Evolutionary conservation across 2,113 vertebrate genomes (phyloP).

Genomic region (Perca fluviatilis): DNA sequence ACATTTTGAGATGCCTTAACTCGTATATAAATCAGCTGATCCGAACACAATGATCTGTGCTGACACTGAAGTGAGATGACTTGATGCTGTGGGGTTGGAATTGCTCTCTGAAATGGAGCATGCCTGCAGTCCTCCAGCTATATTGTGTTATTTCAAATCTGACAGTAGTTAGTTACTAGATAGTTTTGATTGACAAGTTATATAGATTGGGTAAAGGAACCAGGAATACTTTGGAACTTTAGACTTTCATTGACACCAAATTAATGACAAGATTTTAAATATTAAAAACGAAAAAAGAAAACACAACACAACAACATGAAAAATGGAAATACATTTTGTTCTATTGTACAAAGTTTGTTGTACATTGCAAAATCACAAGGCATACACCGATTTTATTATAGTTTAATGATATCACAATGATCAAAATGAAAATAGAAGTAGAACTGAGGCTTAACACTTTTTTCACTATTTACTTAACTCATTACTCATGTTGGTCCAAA

Average conservation of each 20-base stretch:
- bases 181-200: neutral
- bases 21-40: conserved; percentile 15
- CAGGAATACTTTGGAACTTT: neutral
- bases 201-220: neutral
- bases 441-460: neutral
- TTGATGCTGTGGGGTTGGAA: conserved; percentile 24
- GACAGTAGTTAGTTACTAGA: neutral
- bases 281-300: neutral
- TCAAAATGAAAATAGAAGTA: neutral
- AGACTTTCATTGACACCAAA: neutral
- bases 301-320: neutral
- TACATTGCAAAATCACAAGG: neutral
- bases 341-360: neutral
- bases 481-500: neutral
- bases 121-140: neutral
- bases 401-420: neutral
- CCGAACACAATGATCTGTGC: conserved; percentile 11
- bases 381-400: neutral
- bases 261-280: neutral
- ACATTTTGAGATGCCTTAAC: conserved; percentile 27
- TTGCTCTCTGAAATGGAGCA: neutral
- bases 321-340: neutral
- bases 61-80: conserved; percentile 33
- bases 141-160: conserved; percentile 12
- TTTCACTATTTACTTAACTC: neutral